A percentile compares a stretch with the other conserved stretches of the same genome.
Evolutionary conservation across 2,888 invertebrate species (phyloP).

Genomic region (Capitulum mitella): DNA sequence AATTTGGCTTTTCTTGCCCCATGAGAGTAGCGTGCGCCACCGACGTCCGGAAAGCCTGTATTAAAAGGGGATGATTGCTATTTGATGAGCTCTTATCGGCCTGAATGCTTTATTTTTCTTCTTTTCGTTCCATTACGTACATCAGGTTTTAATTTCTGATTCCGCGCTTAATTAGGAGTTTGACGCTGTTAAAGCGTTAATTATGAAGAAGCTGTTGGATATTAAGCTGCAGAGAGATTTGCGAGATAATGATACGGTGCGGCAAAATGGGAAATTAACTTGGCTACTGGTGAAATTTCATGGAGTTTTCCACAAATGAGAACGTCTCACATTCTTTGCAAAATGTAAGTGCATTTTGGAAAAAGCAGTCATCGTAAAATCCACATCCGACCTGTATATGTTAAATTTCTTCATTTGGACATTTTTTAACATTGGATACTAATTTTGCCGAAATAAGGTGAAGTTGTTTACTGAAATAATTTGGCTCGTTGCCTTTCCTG

Average conservation of each 20-base stretch:
- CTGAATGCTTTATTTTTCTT: slow-evolving; percentile 3
- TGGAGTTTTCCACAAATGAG: too few relatives aligned
- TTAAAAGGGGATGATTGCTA: not conserved
- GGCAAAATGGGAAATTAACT: not conserved
- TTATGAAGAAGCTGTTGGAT: slow-evolving; percentile 13
- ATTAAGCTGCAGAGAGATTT: slow-evolving; percentile 7
- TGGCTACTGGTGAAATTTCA: not conserved
- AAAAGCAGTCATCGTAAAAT: too few relatives aligned
- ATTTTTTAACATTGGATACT: too few relatives aligned
- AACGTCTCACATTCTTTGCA: too few relatives aligned
- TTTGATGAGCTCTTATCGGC: slow-evolving; percentile 13
- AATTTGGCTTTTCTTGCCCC: not conserved
- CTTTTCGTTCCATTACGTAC: slow-evolving; percentile 6
- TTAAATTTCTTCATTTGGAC: too few relatives aligned
- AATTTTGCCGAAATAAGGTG: too few relatives aligned
- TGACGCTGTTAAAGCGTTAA: slow-evolving; percentile 10
- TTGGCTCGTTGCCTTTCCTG: too few relatives aligned
- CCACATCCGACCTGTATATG: too few relatives aligned
- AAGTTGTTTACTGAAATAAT: too few relatives aligned
- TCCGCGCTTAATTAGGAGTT: slow-evolving; percentile 1
- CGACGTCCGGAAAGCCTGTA: not conserved
- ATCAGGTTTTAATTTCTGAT: slow-evolving; percentile 11
- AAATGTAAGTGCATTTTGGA: too few relatives aligned
- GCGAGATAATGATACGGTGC: not conserved
- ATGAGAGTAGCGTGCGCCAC: not conserved